These are phyloP conservation scores for Alosa sapidissima DNA, from an alignment of 2,797 vertebrate genomes.

Conservation along the genomic window DNA sequence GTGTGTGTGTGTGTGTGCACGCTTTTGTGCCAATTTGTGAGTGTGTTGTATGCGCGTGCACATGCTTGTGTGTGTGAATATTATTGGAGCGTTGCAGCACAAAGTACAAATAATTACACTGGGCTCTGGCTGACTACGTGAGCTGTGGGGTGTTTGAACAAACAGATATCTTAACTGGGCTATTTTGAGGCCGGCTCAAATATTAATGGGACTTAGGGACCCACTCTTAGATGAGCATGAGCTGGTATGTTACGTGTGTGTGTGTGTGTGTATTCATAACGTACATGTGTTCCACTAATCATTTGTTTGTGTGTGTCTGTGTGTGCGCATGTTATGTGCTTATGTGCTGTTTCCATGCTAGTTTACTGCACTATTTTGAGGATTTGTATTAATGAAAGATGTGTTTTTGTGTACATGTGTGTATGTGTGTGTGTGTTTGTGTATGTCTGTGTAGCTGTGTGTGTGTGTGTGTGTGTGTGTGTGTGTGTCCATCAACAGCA, in stretches of 20 bases:
- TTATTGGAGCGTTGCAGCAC: not conserved
- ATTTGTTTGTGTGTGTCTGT: not conserved
- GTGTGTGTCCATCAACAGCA: not conserved
- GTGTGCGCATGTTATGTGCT: not conserved
- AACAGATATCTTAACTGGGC: slow-evolving; percentile 44
- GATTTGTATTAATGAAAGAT: not conserved
- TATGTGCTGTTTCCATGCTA: not conserved
- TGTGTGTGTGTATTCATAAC: not conserved
- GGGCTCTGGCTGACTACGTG: slow-evolving; percentile 39
- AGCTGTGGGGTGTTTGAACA: slow-evolving; percentile 42
- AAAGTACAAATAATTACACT: slow-evolving; percentile 52
- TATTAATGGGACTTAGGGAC: slow-evolving; percentile 40
- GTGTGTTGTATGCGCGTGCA: not conserved
- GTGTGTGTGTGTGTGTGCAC: slow-evolving; percentile 18
- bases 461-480: not conserved
- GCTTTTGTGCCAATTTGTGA: not conserved
- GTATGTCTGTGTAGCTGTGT: not conserved
- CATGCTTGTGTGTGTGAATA: slow-evolving; percentile 31
- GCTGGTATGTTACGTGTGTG: slow-evolving; percentile 27
- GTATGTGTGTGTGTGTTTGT: not conserved
- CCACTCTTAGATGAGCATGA: not conserved
- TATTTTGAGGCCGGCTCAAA: slow-evolving; percentile 45
- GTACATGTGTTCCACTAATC: not conserved
- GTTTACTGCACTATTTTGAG: not conserved
- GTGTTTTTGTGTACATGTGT: not conserved